These are phyloP conservation scores for Cygnus buccinator DNA, from an alignment of 2,113 vertebrate genomes.

Conservation along the genomic window DNA sequence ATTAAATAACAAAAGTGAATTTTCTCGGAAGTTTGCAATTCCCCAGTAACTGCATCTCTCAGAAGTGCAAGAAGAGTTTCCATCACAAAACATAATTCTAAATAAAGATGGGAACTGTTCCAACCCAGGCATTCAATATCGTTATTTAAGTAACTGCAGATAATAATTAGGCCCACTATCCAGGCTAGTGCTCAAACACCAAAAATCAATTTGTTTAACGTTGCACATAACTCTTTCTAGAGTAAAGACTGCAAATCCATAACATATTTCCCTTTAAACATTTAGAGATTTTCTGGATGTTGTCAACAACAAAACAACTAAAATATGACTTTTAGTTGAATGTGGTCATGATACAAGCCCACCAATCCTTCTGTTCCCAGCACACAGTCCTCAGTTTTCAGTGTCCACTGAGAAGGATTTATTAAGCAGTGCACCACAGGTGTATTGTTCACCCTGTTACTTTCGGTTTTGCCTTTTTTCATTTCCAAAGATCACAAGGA, in stretches of 20 bases:
- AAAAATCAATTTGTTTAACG: slow-evolving; percentile 53
- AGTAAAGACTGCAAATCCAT: slow-evolving; percentile 21
- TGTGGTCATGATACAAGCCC: background rate
- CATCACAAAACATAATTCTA: background rate
- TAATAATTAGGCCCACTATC: background rate
- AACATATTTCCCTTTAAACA: background rate
- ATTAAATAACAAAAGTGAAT: background rate
- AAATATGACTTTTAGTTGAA: background rate
- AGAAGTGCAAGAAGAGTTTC: background rate
- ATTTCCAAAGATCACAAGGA: background rate
- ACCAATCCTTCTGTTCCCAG: background rate
- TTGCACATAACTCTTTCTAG: slow-evolving; percentile 30
- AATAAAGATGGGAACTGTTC: background rate
- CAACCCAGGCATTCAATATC: background rate
- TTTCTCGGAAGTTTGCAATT: background rate
- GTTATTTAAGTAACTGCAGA: slow-evolving; percentile 23
- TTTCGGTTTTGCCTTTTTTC: background rate
- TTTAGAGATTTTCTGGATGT: background rate
- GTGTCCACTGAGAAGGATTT: background rate
- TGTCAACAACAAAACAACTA: background rate
- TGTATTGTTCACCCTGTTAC: background rate
- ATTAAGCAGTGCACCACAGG: fast-evolving
- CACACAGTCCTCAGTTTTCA: background rate
- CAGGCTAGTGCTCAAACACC: background rate
- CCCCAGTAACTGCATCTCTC: background rate